Base-by-base conservation (phyloP, 2,888 invertebrate species). In the Eledona agricola region DNA sequence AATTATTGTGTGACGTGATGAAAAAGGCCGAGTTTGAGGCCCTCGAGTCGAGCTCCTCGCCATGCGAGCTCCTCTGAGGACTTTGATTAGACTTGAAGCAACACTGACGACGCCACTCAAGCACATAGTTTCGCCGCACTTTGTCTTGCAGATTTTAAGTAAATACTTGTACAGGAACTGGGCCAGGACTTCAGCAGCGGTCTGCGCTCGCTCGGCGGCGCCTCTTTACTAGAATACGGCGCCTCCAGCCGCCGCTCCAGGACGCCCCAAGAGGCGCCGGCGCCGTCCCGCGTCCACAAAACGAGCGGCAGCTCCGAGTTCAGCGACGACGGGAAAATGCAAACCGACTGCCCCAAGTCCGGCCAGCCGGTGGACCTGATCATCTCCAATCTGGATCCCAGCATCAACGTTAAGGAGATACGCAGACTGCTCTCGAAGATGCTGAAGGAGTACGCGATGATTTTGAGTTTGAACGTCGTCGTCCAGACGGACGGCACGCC, bases 311-410 rank as follows among this genome's bases (percentile, higher is more conserved):
- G 66, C 51, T 67, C 69, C 1, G 70, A 69, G 9, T 64, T 58
- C 28, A 69, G 64, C 29, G 67, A 67, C 55, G 64, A 64, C 45
- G 59, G 60, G 29, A 51, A 53, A 23, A 22, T 37, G 29, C 29
- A 29, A 17, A 20, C 9, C 9, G 31, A 42, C 17, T 9, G 16
- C 28, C 15, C 25, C 38, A 53, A 58, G 38, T 23, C 52, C 31
- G 58, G 54, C 23, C 64, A 66, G 58, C 67, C 68, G 19, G 66
- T 69, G 4, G 84, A 85, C 68, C 75, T 86, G 34, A 79, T 82
- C 57, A 83, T 89, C 17, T 83, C 86, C 6, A 89, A 88, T 74
- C 76, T 89, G 58, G 89, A 89, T 75, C 83, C 85, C 62, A 83
- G 81, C 57, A 84, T 88, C 60, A 84, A 85, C 66, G 77, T 81